Conservation (phyloP, 1,140 invertebrate species). For the Leptopilina clavipes region DNA sequence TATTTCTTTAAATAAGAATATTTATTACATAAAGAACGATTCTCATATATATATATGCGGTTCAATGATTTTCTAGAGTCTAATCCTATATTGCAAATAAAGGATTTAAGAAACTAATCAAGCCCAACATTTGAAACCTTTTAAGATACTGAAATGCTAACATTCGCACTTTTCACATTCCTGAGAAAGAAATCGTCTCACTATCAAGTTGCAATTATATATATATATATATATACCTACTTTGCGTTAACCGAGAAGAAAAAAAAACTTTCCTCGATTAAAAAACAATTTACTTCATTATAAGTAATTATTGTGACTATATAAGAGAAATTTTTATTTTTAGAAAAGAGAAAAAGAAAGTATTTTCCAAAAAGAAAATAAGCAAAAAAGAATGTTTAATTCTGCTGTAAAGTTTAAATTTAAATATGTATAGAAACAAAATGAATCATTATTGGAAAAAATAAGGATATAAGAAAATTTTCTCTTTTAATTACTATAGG, state of each 20-base stretch:
- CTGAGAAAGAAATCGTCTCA: background rate
- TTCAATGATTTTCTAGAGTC: background rate
- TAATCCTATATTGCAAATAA: constrained; percentile 4
- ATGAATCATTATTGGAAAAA: too few species aligned
- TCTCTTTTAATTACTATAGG: too few species aligned
- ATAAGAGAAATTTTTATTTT: too few species aligned
- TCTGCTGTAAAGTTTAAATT: too few species aligned
- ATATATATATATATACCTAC: too few species aligned
- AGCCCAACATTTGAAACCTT: constrained; percentile 17
- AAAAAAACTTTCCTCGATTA: background rate
- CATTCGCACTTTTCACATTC: background rate
- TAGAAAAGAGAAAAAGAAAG: too few species aligned
- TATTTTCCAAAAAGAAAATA: too few species aligned
- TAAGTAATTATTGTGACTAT: too few species aligned
- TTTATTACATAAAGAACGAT: background rate
- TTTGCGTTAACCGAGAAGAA: background rate
- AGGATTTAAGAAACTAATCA: constrained; percentile 9
- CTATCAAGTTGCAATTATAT: background rate
- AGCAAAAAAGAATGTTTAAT: too few species aligned
- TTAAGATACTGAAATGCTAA: constrained; percentile 15
- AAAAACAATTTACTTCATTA: too few species aligned
- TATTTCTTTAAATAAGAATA: background rate
- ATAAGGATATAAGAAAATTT: too few species aligned
- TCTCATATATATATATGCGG: background rate
- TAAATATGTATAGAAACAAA: too few species aligned